Evolutionary conservation across 2,888 invertebrate species (phyloP), one percentile per base, ranked within the genome.

Genomic region (Troides oblongomaculatus): DNA sequence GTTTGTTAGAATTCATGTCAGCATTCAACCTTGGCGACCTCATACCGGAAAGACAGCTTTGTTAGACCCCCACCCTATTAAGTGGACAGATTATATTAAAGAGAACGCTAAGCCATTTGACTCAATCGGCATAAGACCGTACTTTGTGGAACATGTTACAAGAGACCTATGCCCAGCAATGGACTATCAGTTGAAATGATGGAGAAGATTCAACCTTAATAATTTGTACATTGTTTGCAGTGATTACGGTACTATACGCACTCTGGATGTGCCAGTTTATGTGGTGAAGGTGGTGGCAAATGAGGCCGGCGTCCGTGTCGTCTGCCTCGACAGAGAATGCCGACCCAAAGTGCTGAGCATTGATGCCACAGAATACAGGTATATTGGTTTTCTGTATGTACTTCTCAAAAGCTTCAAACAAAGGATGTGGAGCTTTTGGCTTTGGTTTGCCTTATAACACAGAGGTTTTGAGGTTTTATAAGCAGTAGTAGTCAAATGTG

Each of bases 181-280:
- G 43, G 14, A 46, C 8, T 1, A 10, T 46, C 14, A 46, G 43
- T 46, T 46, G 1, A 14, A 12, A 46, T 14, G 14, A 1, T 46
- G 43, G 8, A 2, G 14, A 6, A 8, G 18, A n/a, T 3, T 5
- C 53, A 53, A 46, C 46, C 46, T 46, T 53, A 3, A 3, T 53
- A 53, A n/a, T n/a, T 53, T 53, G 53, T n/a, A 53, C n/a, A n/a
- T 5, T 53, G 53, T 50, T 50, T 36, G n/a, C 81, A 97, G 97
- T 0, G 99, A 99, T 87, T 97, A 98, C 87, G 99, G 99, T 59
- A 99, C 99, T 63, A 99, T 99, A 77, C 96, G 99, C 23, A 99
- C 99, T 0, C 89, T 99, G 74, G 99, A 99, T 88, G 93, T 99
- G 71, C 99, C 99, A 0, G 98, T 99, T 80, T 99, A 99, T 88